A percentile compares a stretch with the other conserved stretches of the same genome.
Evolutionary conservation across 23 tunicate species (phyloP).

Genomic region (Diplosoma virens): DNA sequence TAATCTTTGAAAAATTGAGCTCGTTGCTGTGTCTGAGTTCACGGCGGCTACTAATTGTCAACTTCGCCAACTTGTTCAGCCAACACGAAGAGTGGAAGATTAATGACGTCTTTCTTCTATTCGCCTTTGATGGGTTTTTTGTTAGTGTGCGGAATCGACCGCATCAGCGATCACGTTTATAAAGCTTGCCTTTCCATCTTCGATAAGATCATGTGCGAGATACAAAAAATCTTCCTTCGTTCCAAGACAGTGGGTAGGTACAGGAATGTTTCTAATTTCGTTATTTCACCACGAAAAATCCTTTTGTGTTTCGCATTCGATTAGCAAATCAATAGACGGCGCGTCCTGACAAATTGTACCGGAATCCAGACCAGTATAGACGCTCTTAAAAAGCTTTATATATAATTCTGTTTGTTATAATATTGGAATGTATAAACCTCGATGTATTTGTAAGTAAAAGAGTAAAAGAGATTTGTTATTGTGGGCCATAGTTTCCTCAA

Average conservation of each 20-base stretch:
- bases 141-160: constrained; percentile 60
- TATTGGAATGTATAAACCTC: no score
- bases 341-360: no score
- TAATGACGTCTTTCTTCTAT: constrained; percentile 66
- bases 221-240: constrained; percentile 58
- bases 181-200: constrained; percentile 61
- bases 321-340: neutral
- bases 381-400: no score
- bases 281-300: neutral
- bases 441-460: no score
- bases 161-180: constrained; percentile 70
- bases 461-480: no score
- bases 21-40: neutral
- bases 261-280: neutral
- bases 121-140: constrained; percentile 72
- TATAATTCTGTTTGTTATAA: no score
- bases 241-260: constrained; percentile 66
- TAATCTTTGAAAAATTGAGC: no score
- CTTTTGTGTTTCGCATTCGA: neutral
- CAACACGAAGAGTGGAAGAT: constrained; percentile 33
- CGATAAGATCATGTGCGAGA: constrained; percentile 43
- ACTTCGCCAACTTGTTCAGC: constrained; percentile 19
- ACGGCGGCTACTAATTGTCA: neutral
- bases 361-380: neutral
- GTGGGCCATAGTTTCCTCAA: no score